Conservation (phyloP, 2,888 invertebrate species). For the Meiosimyza decipiens region DNA sequence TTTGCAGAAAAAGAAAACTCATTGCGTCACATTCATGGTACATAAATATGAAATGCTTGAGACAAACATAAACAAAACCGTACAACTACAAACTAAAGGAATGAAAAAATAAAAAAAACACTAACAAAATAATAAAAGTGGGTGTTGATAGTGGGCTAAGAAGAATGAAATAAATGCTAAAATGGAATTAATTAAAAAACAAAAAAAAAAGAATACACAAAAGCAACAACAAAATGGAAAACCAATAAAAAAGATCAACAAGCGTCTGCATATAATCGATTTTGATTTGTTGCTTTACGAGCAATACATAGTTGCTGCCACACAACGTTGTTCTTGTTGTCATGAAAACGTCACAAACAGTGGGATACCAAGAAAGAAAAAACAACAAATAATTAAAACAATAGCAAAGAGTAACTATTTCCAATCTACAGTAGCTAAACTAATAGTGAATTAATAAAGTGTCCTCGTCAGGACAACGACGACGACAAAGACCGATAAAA, state of each 20-base stretch:
- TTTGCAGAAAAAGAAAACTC: too few relatives aligned
- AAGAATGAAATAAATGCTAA: neutral
- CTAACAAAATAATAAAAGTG: neutral
- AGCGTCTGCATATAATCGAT: conserved; percentile 11
- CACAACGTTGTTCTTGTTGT: neutral
- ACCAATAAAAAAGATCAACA: conserved; percentile 1
- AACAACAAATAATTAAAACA: too few relatives aligned
- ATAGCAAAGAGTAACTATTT: too few relatives aligned
- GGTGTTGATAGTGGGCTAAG: neutral
- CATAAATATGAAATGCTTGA: too few relatives aligned
- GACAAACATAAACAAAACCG: too few relatives aligned
- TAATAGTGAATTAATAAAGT: too few relatives aligned
- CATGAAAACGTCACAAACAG: conserved; percentile 19
- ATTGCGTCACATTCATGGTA: too few relatives aligned
- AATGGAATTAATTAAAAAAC: conserved; percentile 25
- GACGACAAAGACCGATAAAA: neutral
- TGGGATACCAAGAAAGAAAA: neutral
- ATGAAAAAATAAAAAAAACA: neutral
- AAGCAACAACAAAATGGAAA: conserved; percentile 3
- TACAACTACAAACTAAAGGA: neutral
- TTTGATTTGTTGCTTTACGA: neutral
- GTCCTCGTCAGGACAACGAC: neutral
- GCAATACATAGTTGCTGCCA: neutral
- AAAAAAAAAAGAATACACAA: neutral
- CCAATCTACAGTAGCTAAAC: too few relatives aligned